Conservation (phyloP, 2,888 invertebrate species). For the Amphipoea lucens region DNA sequence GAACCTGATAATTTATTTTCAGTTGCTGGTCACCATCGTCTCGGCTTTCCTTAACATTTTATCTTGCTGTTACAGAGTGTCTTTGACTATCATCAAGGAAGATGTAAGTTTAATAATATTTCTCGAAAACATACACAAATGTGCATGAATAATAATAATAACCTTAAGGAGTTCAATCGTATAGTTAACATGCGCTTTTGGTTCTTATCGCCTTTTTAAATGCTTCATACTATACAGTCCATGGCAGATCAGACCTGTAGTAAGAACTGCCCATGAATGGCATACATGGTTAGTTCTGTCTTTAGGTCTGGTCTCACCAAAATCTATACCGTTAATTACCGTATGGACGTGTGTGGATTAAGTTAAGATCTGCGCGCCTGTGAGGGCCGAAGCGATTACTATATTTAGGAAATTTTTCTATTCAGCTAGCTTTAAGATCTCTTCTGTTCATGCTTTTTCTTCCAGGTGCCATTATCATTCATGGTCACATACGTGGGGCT, state of each 20-base stretch:
- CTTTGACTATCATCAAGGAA: slow-evolving; percentile 70
- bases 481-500: slow-evolving; percentile 63
- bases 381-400: neutral
- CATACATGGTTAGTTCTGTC: neutral
- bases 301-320: neutral
- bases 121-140: neutral
- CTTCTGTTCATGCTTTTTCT: slow-evolving; percentile 9
- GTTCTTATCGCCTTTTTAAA: neutral
- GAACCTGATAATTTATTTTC: slow-evolving; percentile 1
- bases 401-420: neutral
- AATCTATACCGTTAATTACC: neutral
- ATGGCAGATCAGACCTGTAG: neutral
- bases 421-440: neutral
- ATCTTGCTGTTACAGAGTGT: slow-evolving; percentile 70
- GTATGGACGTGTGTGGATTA: neutral
- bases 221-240: neutral
- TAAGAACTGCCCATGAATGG: neutral
- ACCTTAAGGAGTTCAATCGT: neutral
- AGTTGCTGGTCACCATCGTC: slow-evolving; percentile 72
- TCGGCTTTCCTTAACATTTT: slow-evolving; percentile 74
- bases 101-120: slow-evolving; percentile 68
- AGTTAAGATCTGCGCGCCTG: neutral
- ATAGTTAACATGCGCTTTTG: too few species aligned
- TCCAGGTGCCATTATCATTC: slow-evolving; percentile 67
- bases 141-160: neutral